phyloP scores from a whole-genome alignment of 2,113 vertebrate genomes.

The Paratilapia polleni region DNA sequence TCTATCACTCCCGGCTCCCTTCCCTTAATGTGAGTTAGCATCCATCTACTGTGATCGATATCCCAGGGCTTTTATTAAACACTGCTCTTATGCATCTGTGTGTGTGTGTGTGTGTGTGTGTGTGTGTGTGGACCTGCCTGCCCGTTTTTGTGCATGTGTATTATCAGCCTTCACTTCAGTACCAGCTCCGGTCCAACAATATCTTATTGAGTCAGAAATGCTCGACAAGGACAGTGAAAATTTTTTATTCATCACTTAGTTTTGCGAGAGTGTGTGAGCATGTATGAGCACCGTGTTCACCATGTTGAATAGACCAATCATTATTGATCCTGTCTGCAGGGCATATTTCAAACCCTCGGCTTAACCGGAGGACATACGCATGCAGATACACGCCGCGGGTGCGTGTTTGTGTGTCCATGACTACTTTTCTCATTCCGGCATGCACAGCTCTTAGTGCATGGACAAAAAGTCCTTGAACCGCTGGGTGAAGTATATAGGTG shows the following conservation, averaged over 20 bases:
- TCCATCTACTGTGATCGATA: slow-evolving; percentile 71
- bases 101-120: neutral
- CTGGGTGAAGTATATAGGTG: slow-evolving; percentile 42
- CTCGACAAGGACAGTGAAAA: slow-evolving; percentile 25
- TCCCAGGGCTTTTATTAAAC: slow-evolving; percentile 66
- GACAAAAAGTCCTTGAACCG: slow-evolving; percentile 90
- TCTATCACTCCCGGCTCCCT: slow-evolving; percentile 25
- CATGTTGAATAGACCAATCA: slow-evolving; percentile 41
- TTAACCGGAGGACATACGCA: slow-evolving; percentile 12
- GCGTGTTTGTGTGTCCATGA: neutral
- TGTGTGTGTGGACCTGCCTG: neutral
- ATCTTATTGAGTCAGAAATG: slow-evolving; percentile 56
- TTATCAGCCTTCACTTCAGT: slow-evolving; percentile 32
- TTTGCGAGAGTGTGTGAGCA: neutral
- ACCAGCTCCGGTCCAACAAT: slow-evolving; percentile 33
- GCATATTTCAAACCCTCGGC: slow-evolving; percentile 33
- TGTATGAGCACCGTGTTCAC: neutral
- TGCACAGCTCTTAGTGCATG: slow-evolving; percentile 47
- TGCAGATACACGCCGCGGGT: neutral
- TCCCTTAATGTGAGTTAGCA: slow-evolving; percentile 66
- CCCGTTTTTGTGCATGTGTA: neutral
- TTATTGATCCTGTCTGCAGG: slow-evolving; percentile 49
- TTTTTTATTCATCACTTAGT: slow-evolving; percentile 37
- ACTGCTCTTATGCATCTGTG: slow-evolving; percentile 37
- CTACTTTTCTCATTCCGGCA: slow-evolving; percentile 31